Conservation (phyloP, 2,797 vertebrate species). For the Eptatretus atami region DNA sequence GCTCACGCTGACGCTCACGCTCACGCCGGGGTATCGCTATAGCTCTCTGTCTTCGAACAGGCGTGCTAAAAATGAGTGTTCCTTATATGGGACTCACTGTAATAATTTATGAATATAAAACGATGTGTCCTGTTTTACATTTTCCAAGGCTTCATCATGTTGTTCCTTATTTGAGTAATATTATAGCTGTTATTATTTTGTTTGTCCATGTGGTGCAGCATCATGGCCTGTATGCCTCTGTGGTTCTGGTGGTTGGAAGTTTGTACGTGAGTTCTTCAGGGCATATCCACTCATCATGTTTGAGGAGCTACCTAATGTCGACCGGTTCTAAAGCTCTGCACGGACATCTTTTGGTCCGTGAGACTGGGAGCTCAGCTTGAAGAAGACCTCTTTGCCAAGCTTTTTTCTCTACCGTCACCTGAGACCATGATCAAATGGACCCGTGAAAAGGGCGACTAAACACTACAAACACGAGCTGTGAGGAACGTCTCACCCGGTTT, state of each 20-base stretch:
- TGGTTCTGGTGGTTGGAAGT: conserved; percentile 27
- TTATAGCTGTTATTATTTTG: neutral
- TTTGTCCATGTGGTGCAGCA: conserved; percentile 13
- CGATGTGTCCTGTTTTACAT: too few species aligned
- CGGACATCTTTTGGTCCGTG: conserved; percentile 25
- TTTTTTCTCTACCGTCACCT: conserved; percentile 22
- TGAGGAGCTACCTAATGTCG: conserved; percentile 26
- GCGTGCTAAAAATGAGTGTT: too few species aligned
- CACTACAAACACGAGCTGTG: neutral
- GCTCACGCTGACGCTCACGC: too few species aligned
- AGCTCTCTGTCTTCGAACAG: too few species aligned
- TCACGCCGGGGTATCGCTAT: too few species aligned
- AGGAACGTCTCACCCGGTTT: too few species aligned
- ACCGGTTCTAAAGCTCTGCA: conserved; percentile 29
- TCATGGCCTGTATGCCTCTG: conserved; percentile 29
- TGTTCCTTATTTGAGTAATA: too few species aligned
- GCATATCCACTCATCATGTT: conserved; percentile 31
- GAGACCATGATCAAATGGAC: conserved; percentile 29
- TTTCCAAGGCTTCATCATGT: too few species aligned
- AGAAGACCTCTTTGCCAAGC: conserved; percentile 27
- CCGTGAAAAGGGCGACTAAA: conserved; percentile 19
- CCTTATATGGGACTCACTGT: too few species aligned
- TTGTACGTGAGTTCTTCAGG: conserved; percentile 32
- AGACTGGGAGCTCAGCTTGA: conserved; percentile 33
- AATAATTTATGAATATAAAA: too few species aligned